Percentiles rank a stretch among this genome's conserved stretches.
Conservation (phyloP, 2,113 vertebrate species). For the Oceanites oceanicus region DNA sequence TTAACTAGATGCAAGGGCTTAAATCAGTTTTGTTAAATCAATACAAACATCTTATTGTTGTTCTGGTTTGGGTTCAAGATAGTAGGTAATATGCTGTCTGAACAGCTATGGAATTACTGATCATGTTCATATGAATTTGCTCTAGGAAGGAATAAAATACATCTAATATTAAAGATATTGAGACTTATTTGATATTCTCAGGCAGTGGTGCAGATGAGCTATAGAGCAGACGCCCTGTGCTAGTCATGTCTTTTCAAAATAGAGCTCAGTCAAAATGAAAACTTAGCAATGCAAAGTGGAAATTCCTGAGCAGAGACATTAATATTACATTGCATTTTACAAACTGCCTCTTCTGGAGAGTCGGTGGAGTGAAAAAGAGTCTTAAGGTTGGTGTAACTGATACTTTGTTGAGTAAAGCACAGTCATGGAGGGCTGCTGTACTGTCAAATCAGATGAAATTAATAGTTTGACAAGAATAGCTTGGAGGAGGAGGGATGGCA, state of each 20-base stretch:
- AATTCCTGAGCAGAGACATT: slow-evolving; percentile 36
- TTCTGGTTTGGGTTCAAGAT: neutral
- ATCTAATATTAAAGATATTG: neutral
- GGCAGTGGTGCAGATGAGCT: slow-evolving; percentile 9
- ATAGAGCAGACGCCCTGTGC: neutral
- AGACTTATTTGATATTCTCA: slow-evolving; percentile 27
- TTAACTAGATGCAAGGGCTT: neutral
- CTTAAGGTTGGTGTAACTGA: slow-evolving; percentile 29
- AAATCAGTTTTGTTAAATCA: neutral
- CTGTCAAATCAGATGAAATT: slow-evolving; percentile 42
- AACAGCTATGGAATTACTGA: neutral
- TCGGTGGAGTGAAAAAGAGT: slow-evolving; percentile 11
- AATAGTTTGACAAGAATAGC: slow-evolving; percentile 46
- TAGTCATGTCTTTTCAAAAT: neutral
- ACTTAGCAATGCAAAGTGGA: slow-evolving; percentile 29
- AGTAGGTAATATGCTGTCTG: neutral
- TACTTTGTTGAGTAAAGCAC: slow-evolving; percentile 34
- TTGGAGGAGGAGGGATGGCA: slow-evolving; percentile 35
- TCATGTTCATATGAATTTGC: neutral
- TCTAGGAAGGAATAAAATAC: neutral
- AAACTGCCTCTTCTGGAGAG: slow-evolving; percentile 30
- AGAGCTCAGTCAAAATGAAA: slow-evolving; percentile 25
- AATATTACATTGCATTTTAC: slow-evolving; percentile 50
- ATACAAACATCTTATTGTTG: neutral
- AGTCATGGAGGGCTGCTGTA: neutral